Conservation (phyloP, 1,140 invertebrate genomes). For the Nylanderia fulva region DNA sequence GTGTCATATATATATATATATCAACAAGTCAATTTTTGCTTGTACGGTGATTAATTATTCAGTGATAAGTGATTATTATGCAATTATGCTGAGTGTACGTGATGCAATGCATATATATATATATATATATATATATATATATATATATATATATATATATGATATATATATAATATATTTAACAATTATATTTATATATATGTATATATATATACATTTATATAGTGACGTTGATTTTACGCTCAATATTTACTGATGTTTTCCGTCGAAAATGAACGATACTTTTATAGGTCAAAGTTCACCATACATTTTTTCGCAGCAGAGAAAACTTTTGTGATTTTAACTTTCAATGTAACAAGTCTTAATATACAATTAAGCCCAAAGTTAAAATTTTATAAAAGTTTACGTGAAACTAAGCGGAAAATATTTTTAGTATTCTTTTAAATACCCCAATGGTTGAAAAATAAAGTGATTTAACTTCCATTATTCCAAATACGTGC, state of each 20-base stretch:
- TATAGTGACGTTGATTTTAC: neutral
- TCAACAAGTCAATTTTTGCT: neutral
- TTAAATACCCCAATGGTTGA: neutral
- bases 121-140: too few relatives aligned
- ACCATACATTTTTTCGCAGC: neutral
- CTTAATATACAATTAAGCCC: neutral
- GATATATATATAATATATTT: neutral
- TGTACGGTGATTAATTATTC: neutral
- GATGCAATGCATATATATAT: too few relatives aligned
- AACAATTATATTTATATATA: neutral
- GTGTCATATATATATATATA: too few relatives aligned
- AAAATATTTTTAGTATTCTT: neutral
- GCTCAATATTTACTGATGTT: neutral
- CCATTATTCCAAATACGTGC: neutral
- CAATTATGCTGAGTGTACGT: neutral
- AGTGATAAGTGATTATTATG: neutral
- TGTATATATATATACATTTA: neutral
- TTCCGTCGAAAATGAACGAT: neutral
- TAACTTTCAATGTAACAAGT: conserved; percentile 3
- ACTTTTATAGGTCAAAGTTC: conserved; percentile 25
- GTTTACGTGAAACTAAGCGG: neutral
- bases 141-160: too few relatives aligned
- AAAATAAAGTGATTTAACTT: neutral
- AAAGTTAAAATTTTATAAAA: neutral
- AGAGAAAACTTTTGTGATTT: conserved; percentile 4